Evolutionary conservation across 1,140 invertebrate genomes (phyloP).

Genomic region (Pseudomyrmex gracilis): DNA sequence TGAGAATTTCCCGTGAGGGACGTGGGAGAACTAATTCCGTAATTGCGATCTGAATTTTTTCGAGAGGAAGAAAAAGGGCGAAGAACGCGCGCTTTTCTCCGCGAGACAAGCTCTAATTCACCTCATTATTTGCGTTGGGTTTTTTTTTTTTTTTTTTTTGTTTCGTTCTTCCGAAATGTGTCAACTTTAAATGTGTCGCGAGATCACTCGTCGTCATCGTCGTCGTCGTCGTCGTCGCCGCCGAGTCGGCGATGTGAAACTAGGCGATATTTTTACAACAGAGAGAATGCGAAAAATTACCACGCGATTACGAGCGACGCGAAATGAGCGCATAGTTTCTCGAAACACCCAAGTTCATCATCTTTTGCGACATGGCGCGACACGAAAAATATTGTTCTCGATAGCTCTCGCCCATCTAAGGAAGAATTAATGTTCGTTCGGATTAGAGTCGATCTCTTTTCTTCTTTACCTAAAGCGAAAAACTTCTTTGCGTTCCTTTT

Average conservation of each 20-base stretch:
- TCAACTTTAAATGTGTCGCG: not conserved
- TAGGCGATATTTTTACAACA: not conserved
- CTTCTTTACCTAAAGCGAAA: conserved; percentile 1
- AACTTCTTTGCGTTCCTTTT: not conserved
- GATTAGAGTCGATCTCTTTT: not conserved
- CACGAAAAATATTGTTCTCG: not conserved
- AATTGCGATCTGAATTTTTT: conserved; percentile 69
- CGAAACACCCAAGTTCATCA: not conserved
- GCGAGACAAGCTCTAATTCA: conserved; percentile 56
- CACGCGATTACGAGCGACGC: not conserved
- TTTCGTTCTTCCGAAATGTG: not conserved
- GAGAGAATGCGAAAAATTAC: not conserved
- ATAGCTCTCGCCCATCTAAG: not conserved
- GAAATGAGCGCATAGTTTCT: not conserved
- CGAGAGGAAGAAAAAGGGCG: not conserved
- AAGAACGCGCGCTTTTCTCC: not conserved
- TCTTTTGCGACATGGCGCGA: not conserved
- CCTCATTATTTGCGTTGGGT: conserved; percentile 17
- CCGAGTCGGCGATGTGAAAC: not conserved
- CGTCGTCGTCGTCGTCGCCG: no score
- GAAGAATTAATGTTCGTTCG: conserved; percentile 1
- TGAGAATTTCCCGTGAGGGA: no score
- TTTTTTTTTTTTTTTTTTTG: not conserved
- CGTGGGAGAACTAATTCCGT: conserved; percentile 64
- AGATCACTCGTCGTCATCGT: not conserved